Evolutionary conservation across 2,113 vertebrate species (phyloP).

Genomic region (Melanotaenia duboulayi): DNA sequence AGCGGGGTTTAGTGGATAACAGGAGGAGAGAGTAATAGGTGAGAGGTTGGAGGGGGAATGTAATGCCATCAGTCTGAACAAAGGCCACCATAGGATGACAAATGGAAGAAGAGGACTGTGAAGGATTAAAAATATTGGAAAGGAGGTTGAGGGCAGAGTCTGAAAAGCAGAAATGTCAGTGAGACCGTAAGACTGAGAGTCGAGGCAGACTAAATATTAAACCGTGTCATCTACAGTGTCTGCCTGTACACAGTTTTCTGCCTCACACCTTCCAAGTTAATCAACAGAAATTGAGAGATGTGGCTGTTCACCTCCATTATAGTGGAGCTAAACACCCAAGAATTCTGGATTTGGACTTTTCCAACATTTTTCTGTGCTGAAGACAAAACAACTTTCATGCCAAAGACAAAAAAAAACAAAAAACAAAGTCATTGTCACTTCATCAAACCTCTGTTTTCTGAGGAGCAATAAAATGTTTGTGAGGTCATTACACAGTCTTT

Average conservation of each 20-base stretch:
- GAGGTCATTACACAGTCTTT: neutral
- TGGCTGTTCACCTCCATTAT: slow-evolving; percentile 4
- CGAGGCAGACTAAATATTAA: slow-evolving; percentile 3
- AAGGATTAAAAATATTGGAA: slow-evolving; percentile 9
- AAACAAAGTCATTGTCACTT: no score
- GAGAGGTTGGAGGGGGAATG: neutral
- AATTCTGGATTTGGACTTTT: slow-evolving; percentile 1
- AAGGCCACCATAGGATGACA: slow-evolving; percentile 12
- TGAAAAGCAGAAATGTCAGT: neutral
- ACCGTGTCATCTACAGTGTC: neutral
- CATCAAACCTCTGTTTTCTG: neutral
- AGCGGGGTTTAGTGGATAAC: slow-evolving; percentile 11
- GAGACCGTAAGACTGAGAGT: neutral
- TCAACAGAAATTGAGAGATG: slow-evolving; percentile 3
- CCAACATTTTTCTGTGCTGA: neutral
- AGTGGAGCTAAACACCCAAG: neutral
- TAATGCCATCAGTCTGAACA: slow-evolving; percentile 16
- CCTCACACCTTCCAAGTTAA: neutral
- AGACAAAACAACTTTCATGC: slow-evolving; percentile 9
- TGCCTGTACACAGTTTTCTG: neutral
- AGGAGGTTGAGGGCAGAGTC: neutral
- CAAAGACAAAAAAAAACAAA: neutral
- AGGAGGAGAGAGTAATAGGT: neutral
- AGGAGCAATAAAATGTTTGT: neutral
- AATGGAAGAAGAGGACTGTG: slow-evolving; percentile 24